phyloP scores from a whole-genome alignment of 2,888 invertebrate species.

The Dynastes maya region DNA sequence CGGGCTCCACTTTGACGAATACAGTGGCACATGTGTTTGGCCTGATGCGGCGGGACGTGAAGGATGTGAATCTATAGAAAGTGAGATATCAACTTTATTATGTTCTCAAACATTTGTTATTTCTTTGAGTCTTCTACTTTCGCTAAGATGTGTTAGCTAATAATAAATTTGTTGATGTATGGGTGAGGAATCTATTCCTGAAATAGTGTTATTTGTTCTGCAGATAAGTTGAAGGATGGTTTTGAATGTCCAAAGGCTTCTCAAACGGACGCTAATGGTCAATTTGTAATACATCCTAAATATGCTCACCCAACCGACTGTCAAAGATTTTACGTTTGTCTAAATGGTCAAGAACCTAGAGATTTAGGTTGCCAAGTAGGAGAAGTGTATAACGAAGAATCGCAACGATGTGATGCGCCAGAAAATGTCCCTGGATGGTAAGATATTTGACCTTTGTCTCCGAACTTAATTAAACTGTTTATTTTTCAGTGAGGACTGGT shows the following conservation, averaged over 20 bases:
- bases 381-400: slow-evolving; percentile 92
- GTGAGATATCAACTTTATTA: slow-evolving; percentile 59
- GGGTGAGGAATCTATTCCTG: too few relatives aligned
- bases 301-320: slow-evolving; percentile 91
- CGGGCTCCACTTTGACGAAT: slow-evolving; percentile 92
- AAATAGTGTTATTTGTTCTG: slow-evolving; percentile 57
- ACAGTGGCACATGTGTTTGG: slow-evolving; percentile 92
- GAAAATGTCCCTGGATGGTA: slow-evolving; percentile 94
- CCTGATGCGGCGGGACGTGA: slow-evolving; percentile 85
- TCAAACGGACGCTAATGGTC: slow-evolving; percentile 79
- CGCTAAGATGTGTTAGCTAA: neutral
- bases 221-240: slow-evolving; percentile 86
- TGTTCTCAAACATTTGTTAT: neutral
- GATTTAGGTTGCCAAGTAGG: slow-evolving; percentile 90
- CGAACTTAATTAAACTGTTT: slow-evolving; percentile 41
- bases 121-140: neutral
- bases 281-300: slow-evolving; percentile 86
- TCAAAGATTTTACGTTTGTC: slow-evolving; percentile 92
- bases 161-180: neutral
- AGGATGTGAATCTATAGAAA: slow-evolving; percentile 75
- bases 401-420: slow-evolving; percentile 89
- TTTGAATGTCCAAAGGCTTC: slow-evolving; percentile 87
- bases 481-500: slow-evolving; percentile 87
- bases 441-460: slow-evolving; percentile 63
- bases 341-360: slow-evolving; percentile 89